Base-by-base conservation (phyloP, 1,140 invertebrate species). In the Stegodyphus mimosarum region DNA sequence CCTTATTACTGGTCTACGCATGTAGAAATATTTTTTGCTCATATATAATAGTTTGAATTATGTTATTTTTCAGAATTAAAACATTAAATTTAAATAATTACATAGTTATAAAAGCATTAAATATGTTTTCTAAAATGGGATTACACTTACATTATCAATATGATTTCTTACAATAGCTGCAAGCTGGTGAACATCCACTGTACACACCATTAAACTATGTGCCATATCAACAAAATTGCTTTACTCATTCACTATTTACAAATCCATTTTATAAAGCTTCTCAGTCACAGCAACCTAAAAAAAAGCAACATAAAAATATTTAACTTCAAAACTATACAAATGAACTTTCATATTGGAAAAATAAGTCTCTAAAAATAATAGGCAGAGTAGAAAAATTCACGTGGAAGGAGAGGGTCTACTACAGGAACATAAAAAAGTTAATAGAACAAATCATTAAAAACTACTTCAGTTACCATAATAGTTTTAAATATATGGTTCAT, bases 101-200 rank as follows among this genome's bases (percentile, higher is more conserved):
- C 18, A 15, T 70, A 70, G 67, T n/a, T 17, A 13, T 17, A 70
- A 70, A 33, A 70, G 17, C 9, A 2, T 70, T 1, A 13, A 70
- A 15, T 33, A 1, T 3, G 3, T 33, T 33, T 33, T 33, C 33
- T 33, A 33, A 33, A 33, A 33, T 33, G 50, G 11, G 5, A 0
- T 50, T 50, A 66, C 52, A 72, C 85, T 83, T 83, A 87, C 87
- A 66, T 86, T 88, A 48, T 88, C 87, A 55, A 81, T 78, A 17
- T 75, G 70, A 70, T 88, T 88, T 53, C 63, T 74, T 64, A 87
- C 87, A 55, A 88, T 73, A 15, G 83, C 69, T 55, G 87, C 87
- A 51, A 88, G 80, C 74, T 88, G 87, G 63, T 87, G 83, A 77
- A 75, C 83, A 81, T 88, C 86, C 33, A 88, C 71, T 53, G 83